Evolutionary conservation across 2,113 vertebrate species (phyloP).

Genomic region (Entelurus aequoreus): DNA sequence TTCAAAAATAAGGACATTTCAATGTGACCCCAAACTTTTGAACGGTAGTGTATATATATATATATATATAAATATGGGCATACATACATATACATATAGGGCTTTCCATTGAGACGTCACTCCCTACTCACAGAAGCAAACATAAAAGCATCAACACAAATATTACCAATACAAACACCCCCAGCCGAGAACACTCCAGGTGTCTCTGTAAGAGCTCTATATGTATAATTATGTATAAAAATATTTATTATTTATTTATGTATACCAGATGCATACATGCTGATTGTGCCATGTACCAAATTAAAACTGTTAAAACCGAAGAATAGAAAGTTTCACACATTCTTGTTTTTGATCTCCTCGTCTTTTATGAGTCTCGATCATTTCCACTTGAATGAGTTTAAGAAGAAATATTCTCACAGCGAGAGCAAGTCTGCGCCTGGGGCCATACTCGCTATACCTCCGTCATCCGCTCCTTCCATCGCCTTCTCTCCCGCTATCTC

Average conservation of each 20-base stretch:
- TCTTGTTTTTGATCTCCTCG: slow-evolving; percentile 57
- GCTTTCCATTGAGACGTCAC: slow-evolving; percentile 69
- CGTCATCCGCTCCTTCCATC: slow-evolving; percentile 7
- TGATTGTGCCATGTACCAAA: slow-evolving; percentile 84
- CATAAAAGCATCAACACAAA: slow-evolving; percentile 46
- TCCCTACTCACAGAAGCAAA: slow-evolving; percentile 41
- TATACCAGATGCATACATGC: slow-evolving; percentile 80
- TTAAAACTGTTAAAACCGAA: slow-evolving; percentile 78
- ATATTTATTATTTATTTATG: slow-evolving; percentile 84
- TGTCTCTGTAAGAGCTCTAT: slow-evolving; percentile 78
- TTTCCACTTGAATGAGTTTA: slow-evolving; percentile 47
- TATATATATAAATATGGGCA: slow-evolving; percentile 76
- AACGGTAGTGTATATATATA: too few relatives aligned
- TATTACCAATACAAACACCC: slow-evolving; percentile 42
- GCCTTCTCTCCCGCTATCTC: slow-evolving; percentile 7
- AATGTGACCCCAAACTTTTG: too few relatives aligned
- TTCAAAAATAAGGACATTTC: too few relatives aligned
- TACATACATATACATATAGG: slow-evolving; percentile 80
- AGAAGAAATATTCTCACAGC: slow-evolving; percentile 45
- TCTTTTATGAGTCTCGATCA: slow-evolving; percentile 45
- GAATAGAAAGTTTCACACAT: slow-evolving; percentile 70
- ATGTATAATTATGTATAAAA: slow-evolving; percentile 80
- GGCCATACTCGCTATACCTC: slow-evolving; percentile 41
- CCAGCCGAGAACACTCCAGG: slow-evolving; percentile 47
- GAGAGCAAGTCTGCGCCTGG: slow-evolving; percentile 41